Evolutionary conservation across 92 coral and sea anemone species (phyloP), one percentile per base, ranked within the genome.

Genomic region (Porites evermanni): DNA sequence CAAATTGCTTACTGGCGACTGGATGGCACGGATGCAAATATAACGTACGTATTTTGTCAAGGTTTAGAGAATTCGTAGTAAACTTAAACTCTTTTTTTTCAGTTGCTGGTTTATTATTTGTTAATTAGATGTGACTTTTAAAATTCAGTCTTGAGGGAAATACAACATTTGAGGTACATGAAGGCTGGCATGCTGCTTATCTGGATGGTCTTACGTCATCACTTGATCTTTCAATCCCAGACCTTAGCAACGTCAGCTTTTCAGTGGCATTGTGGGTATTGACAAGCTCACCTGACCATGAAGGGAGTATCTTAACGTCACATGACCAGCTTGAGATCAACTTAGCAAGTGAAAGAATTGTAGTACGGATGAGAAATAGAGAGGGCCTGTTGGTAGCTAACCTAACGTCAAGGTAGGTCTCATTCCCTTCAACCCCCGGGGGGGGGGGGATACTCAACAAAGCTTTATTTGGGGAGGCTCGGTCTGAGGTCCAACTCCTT

Each of bases 221-320:
- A 17, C 17, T 72, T 11, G 51, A 3, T 17, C 59, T 72, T n/a
- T 29, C 77, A 4, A 23, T 12, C 24, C 18, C 26, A 14, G 56
- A 47, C 7, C 9, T 72, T 13, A 72, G 61, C n/a, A 1, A 50
- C 26, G 59, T 72, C 16, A 51, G 77, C 59, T 72, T 72, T 52
- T 47, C 77, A 47, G 77, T 72, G 60, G 77, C 77, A 72, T 72
- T 72, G 18, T 72, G 77, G 77, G 77, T 72, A 17, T 52, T 72
- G 19, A 72, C 77, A 23, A 2, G 59, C 6, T 21, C 47, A 72
- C 60, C 77, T 12, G 77, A 51, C 12, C 23, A 44, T 12, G 59
- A 72, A 7, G 19, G 23, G 14, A 72, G n/a, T 18, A 4, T 72
- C 12, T 72, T 72, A 17, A 4, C 23, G 18, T 72, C 77, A 21